Evolutionary conservation across 2,113 vertebrate genomes (phyloP).

Genomic region (Gasterosteus aculeatus): DNA sequence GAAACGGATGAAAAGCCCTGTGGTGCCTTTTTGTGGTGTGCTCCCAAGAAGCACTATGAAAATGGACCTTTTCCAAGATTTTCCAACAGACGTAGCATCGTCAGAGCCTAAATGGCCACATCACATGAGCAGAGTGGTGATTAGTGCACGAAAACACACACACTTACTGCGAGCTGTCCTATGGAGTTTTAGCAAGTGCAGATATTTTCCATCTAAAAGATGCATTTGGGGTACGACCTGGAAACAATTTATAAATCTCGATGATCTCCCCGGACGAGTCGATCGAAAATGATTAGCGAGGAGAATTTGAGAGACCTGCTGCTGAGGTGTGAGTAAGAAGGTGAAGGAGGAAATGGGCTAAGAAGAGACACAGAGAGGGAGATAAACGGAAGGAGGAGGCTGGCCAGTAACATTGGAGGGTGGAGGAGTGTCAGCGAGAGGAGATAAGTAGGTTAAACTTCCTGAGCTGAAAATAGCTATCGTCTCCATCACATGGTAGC

Average conservation of each 20-base stretch:
- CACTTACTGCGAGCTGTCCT: too few relatives aligned
- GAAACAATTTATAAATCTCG: background rate
- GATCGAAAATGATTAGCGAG: background rate
- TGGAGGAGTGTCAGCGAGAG: constrained; percentile 58
- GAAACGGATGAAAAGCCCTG: background rate
- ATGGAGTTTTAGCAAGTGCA: background rate
- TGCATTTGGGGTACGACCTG: background rate
- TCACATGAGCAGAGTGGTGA: background rate
- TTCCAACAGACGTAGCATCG: background rate
- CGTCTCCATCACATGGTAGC: constrained; percentile 76
- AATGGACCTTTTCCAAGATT: background rate
- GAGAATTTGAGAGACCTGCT: background rate
- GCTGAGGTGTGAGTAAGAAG: constrained; percentile 13
- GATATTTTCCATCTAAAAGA: background rate
- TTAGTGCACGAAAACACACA: background rate
- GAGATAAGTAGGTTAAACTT: constrained; percentile 83
- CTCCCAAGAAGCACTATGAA: background rate
- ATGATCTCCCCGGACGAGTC: background rate
- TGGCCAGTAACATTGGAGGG: constrained; percentile 37
- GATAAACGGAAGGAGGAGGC: background rate
- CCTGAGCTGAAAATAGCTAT: constrained; percentile 80
- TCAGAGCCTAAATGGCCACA: background rate
- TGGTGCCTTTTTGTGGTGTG: background rate
- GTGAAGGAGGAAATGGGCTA: background rate
- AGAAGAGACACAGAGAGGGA: constrained; percentile 5